phyloP scores from a whole-genome alignment of 2,797 vertebrate genomes.

The Labroides dimidiatus region DNA sequence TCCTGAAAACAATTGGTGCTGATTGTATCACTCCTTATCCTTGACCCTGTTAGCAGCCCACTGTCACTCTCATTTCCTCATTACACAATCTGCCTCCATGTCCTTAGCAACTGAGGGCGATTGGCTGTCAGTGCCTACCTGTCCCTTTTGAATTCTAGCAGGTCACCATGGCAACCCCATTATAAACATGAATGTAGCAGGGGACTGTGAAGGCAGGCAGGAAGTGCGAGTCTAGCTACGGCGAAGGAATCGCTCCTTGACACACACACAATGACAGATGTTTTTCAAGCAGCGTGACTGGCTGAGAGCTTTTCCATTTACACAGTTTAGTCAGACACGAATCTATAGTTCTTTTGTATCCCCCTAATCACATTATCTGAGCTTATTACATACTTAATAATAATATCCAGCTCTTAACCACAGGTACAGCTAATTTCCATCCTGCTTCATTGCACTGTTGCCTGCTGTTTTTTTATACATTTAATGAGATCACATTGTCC shows the following conservation, averaged over 20 bases:
- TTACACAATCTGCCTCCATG: constrained; percentile 58
- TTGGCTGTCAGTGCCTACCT: constrained; percentile 75
- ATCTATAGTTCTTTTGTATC: constrained; percentile 36
- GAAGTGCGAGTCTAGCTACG: constrained; percentile 20
- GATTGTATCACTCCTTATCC: constrained; percentile 10
- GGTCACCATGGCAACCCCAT: constrained; percentile 74
- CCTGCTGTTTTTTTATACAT: neutral
- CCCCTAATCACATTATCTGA: constrained; percentile 45
- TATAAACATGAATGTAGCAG: constrained; percentile 67
- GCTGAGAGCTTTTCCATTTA: constrained; percentile 25
- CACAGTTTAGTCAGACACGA: constrained; percentile 1
- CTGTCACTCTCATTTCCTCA: constrained; percentile 54
- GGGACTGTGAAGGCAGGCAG: constrained; percentile 54
- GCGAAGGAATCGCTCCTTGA: constrained; percentile 59
- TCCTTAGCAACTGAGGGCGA: constrained; percentile 76
- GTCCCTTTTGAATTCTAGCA: constrained; percentile 68
- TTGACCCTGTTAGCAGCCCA: constrained; percentile 33
- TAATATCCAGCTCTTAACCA: constrained; percentile 1
- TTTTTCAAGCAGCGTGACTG: constrained; percentile 16
- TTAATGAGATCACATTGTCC: neutral
- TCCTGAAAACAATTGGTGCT: constrained; percentile 10
- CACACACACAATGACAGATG: constrained; percentile 39
- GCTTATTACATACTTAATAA: constrained; percentile 42
- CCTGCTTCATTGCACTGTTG: neutral
- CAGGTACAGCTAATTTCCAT: constrained; percentile 17